Conservation (phyloP, 92 coral and sea anemone species). For the Blastomussa wellsi region DNA sequence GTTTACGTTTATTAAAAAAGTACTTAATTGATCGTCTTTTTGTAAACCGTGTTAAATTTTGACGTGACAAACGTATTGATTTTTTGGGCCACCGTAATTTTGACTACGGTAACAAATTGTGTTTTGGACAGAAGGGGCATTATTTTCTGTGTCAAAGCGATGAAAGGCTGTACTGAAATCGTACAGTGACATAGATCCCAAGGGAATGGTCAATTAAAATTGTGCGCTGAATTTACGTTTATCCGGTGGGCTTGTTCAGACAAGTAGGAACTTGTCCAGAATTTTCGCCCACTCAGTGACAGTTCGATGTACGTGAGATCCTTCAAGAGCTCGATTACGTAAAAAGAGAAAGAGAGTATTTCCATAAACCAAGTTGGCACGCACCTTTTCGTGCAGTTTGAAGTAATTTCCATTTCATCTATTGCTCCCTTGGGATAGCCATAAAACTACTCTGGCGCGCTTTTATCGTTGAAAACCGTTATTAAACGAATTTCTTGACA, state of each 20-base stretch:
- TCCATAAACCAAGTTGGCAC: not conserved
- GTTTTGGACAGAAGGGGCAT: not conserved
- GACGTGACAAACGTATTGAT: not conserved
- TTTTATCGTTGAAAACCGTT: conserved; percentile 1
- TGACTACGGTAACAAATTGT: not conserved
- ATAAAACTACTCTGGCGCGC: not conserved
- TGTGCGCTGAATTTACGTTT: conserved; percentile 12
- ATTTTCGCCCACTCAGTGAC: conserved; percentile 21
- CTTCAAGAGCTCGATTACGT: not conserved
- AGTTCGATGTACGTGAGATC: not conserved
- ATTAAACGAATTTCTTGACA: conserved; percentile 26
- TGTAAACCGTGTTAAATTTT: not conserved
- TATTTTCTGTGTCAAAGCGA: not conserved
- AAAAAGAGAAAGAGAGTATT: not conserved
- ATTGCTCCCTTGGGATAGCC: not conserved
- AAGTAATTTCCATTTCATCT: not conserved
- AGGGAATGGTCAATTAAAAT: conserved; percentile 1
- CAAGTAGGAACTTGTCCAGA: conserved; percentile 22
- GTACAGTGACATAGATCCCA: not conserved
- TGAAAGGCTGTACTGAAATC: not conserved
- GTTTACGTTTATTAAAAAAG: not conserved
- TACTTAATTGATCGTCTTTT: not conserved
- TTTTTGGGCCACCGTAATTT: no score
- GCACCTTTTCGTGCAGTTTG: not conserved
- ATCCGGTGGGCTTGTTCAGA: conserved; percentile 21